Base-by-base conservation (phyloP, 2,113 vertebrate genomes). In the Nycticryphes semicollaris region DNA sequence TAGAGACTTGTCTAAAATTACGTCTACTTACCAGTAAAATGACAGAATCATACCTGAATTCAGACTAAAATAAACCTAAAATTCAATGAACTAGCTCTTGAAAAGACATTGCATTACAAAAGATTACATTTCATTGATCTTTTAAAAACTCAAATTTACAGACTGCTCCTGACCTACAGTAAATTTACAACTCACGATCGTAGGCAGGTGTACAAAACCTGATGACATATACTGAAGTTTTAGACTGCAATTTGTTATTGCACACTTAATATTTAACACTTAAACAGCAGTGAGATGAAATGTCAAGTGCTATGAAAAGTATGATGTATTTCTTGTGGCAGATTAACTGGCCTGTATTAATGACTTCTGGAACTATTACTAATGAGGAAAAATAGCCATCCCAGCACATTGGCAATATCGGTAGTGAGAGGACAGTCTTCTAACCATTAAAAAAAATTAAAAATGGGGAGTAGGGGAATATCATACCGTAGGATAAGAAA, bases 261-360 rank as follows among this genome's bases (percentile, higher is more conserved):
- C 31, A 66, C n/a, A 90, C 91, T 96, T 97, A 96, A 97, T 97
- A 93, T 93, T 33, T 74, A 82, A 96, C 81, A 95, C 91, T 97
- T 92, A 95, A 95, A 96, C 31, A 92, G 72, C 89, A 91, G 39
- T 89, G 93, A 83, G 75, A 81, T 88, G 94, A 77, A 24, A 10
- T 69, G 69, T 92, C 94, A 95, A 87, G 84, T 90, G 90, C 50
- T 43, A 94, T 92, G 91, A 94, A 95, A 96, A 92, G 85, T 77
- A 84, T 94, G 89, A 97, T 97, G 96, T 94, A 87, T 94, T 97
- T 97, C 92, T 96, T 70, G 93, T 97, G 93, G 92, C 80, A 97
- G 85, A 97, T 96, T 96, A 97, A 97, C 79, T 97, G 83, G 56
- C 92, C 70, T 51, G 51, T 90, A 94, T 92, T 94, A 89, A 93